A percentile compares a stretch with the other conserved stretches of the same genome.
Evolutionary conservation across 2,797 vertebrate genomes (phyloP).

Genomic region (Tamandua tetradactyla): DNA sequence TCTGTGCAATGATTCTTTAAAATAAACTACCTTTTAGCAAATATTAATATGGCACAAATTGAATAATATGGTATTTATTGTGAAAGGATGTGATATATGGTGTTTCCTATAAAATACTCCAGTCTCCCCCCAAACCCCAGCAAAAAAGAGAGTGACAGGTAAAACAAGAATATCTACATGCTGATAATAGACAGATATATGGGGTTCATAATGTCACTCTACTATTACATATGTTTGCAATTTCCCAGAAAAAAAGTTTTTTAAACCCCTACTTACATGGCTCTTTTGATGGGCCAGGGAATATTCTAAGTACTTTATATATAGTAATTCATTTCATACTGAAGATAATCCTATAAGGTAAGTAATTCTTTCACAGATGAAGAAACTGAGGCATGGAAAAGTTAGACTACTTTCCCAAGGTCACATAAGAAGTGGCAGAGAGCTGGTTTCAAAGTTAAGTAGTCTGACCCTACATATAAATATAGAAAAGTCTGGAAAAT

Average conservation of each 20-base stretch:
- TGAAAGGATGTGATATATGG: not conserved
- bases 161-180: conserved; percentile 39
- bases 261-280: not conserved
- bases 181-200: not conserved
- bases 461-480: not conserved
- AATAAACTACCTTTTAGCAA: conserved; percentile 37
- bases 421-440: not conserved
- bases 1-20: conserved; percentile 13
- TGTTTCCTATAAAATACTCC: conserved; percentile 17
- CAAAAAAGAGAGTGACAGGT: not conserved
- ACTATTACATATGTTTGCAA: not conserved
- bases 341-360: not conserved
- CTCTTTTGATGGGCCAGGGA: not conserved
- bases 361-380: conserved; percentile 9
- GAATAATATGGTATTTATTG: not conserved
- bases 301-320: not conserved
- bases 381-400: conserved; percentile 3
- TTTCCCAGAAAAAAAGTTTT: not conserved
- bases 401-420: not conserved
- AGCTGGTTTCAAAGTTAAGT: conserved; percentile 20
- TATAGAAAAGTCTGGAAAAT: not conserved
- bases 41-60: conserved; percentile 16
- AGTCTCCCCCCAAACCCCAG: not conserved
- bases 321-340: not conserved
- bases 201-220: conserved; percentile 1